phyloP scores from a whole-genome alignment of 2,113 vertebrate genomes.

The Psophia crepitans region DNA sequence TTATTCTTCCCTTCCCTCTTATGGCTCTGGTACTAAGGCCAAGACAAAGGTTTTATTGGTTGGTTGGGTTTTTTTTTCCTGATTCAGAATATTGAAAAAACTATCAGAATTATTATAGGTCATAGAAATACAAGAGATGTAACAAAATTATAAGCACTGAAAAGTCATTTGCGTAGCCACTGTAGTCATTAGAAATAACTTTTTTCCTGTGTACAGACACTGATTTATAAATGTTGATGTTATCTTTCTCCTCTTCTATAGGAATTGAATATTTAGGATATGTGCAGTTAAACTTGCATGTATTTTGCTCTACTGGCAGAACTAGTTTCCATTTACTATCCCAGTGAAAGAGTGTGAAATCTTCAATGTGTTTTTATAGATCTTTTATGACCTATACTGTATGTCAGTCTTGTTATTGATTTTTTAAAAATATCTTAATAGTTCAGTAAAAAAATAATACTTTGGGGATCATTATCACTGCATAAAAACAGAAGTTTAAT shows the following conservation, averaged over 20 bases:
- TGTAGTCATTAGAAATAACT: background rate
- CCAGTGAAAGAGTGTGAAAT: background rate
- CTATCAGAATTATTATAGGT: background rate
- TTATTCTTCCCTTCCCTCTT: background rate
- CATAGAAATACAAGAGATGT: background rate
- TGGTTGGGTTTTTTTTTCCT: background rate
- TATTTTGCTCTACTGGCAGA: background rate
- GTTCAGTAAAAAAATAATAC: background rate
- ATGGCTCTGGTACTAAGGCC: background rate
- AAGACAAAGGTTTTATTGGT: background rate
- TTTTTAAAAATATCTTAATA: background rate
- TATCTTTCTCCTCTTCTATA: background rate
- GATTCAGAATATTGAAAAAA: background rate
- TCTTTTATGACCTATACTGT: background rate
- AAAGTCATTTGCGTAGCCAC: background rate
- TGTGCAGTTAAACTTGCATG: too few relatives aligned
- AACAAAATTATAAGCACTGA: background rate
- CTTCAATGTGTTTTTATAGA: background rate
- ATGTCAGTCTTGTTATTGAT: background rate
- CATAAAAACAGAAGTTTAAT: background rate
- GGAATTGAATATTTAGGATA: background rate
- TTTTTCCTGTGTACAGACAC: background rate
- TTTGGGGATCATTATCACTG: background rate
- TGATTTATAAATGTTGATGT: background rate
- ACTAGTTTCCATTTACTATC: background rate